phyloP scores from a whole-genome alignment of 2,113 vertebrate genomes.

The Rostratula benghalensis region DNA sequence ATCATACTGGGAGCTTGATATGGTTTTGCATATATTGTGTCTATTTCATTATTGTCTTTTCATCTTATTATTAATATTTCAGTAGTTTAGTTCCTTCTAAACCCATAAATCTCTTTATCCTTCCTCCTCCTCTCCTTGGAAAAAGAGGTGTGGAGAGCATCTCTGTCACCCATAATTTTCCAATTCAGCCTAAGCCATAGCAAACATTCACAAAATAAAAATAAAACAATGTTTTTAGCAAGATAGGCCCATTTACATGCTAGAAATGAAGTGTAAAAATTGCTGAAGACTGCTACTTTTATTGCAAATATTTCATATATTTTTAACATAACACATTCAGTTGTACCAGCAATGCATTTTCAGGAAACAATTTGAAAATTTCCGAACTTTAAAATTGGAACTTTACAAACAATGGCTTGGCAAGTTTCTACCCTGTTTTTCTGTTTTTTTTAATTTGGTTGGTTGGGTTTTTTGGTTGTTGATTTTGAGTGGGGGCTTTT shows the following conservation, averaged over 20 bases:
- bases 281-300: background rate
- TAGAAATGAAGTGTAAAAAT: background rate
- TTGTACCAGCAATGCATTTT: background rate
- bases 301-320: background rate
- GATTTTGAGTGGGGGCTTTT: too few relatives aligned
- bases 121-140: too few relatives aligned
- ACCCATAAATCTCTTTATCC: too few relatives aligned
- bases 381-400: background rate
- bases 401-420: background rate
- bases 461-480: too few relatives aligned
- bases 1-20: too few relatives aligned
- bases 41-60: too few relatives aligned
- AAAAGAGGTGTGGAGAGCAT: too few relatives aligned
- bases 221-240: background rate
- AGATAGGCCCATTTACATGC: background rate
- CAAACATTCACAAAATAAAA: background rate
- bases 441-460: background rate
- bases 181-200: too few relatives aligned
- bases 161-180: too few relatives aligned
- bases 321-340: background rate
- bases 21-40: too few relatives aligned
- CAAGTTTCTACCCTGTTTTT: background rate
- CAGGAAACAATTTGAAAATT: background rate
- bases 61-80: too few relatives aligned
- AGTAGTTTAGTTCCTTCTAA: too few relatives aligned